Percentiles rank a stretch among this genome's conserved stretches.
These are phyloP conservation scores for Stictocephala bisonia DNA, from an alignment of 2,888 invertebrate species.

Conservation along the genomic window DNA sequence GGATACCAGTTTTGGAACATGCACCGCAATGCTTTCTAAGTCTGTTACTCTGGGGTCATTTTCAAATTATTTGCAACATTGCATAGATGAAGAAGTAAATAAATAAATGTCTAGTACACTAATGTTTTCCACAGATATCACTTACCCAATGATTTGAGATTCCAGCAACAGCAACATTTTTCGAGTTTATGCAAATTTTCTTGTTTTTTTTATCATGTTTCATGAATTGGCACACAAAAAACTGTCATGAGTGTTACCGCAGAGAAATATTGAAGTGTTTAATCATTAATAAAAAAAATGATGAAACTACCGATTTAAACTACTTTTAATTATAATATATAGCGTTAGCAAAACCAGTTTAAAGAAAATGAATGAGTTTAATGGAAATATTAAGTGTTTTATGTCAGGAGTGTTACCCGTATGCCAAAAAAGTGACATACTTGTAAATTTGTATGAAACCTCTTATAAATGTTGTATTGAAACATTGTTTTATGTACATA, in stretches of 20 bases:
- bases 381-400: not conserved
- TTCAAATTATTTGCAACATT: too few relatives aligned
- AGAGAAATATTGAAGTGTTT: not conserved
- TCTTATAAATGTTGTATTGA: not conserved
- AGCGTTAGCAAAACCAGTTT: not conserved
- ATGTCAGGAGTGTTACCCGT: slow-evolving; percentile 16
- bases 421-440: not conserved
- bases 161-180: too few relatives aligned
- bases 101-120: too few relatives aligned
- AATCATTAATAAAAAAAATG: not conserved
- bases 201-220: not conserved
- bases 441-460: not conserved
- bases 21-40: too few relatives aligned
- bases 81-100: too few relatives aligned
- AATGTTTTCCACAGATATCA: too few relatives aligned
- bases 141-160: too few relatives aligned
- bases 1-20: too few relatives aligned
- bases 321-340: not conserved
- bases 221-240: not conserved
- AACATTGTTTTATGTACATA: not conserved
- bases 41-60: too few relatives aligned
- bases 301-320: not conserved
- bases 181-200: too few relatives aligned
- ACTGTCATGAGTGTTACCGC: not conserved
- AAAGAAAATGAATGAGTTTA: not conserved